These are phyloP conservation scores for Ophraella communa DNA, from an alignment of 2,888 invertebrate species.

Conservation along the genomic window DNA sequence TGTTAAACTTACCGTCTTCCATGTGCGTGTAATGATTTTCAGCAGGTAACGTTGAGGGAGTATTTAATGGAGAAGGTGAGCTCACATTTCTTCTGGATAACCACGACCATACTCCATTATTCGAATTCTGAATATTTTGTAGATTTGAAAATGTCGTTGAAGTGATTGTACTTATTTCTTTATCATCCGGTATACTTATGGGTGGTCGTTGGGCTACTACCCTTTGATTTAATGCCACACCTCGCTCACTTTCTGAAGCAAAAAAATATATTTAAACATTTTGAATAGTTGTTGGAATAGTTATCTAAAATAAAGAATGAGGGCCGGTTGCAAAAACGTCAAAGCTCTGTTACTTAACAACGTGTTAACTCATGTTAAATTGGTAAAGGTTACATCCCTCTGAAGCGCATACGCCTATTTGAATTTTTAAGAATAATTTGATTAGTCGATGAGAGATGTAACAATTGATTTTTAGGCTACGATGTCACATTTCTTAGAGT, in stretches of 20 bases:
- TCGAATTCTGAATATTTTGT: constrained; percentile 40
- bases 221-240: constrained; percentile 39
- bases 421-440: too few relatives aligned
- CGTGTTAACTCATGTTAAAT: too few relatives aligned
- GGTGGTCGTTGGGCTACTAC: constrained; percentile 47
- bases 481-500: too few relatives aligned
- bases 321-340: too few relatives aligned
- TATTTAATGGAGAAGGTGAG: constrained; percentile 60
- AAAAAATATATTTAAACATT: neutral
- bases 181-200: constrained; percentile 54
- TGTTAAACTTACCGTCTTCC: constrained; percentile 62
- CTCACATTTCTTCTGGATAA: constrained; percentile 50
- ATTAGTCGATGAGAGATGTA: too few relatives aligned
- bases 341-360: too few relatives aligned
- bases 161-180: constrained; percentile 50
- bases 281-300: neutral
- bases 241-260: constrained; percentile 41
- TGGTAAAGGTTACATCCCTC: too few relatives aligned
- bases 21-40: constrained; percentile 78
- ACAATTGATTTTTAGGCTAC: too few relatives aligned
- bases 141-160: constrained; percentile 46
- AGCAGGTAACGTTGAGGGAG: constrained; percentile 63
- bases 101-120: constrained; percentile 58
- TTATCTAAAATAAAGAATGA: too few relatives aligned
- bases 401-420: too few relatives aligned